Base-by-base conservation (phyloP, 2,888 invertebrate genomes). In the Cryptophagus acutangulus region DNA sequence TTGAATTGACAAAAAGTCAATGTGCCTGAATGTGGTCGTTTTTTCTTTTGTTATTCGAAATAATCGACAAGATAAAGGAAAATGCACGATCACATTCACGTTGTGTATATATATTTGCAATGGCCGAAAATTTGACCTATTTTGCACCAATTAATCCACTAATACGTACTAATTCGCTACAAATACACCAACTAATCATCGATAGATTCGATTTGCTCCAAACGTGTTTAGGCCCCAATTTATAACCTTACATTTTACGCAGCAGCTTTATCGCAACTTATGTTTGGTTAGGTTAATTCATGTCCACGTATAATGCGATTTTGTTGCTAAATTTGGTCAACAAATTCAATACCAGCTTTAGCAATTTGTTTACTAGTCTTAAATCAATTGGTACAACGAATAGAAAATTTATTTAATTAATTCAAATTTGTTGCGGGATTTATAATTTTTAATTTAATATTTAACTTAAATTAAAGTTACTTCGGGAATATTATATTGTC, bases 81-180 rank as follows among this genome's bases (percentile, higher is more conserved):
- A 61, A 64, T 63, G 61, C 59, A 53, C 58, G 51, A 38, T 53
- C 49, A 48, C 43, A 47, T 39, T 64, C 66, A 67, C 66, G 65
- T 66, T 66, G 63, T 67, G 58, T 59, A 56, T 57, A 53, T 58
- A 46, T 29, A 31, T 63, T 62, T 60, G 61, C 62, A 69, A 71
- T 71, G 71, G 71, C 70, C 66, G 71, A 70, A 66, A 49, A 65
- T 69, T 64, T 71, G 71, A 71, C 71, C 71, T 70, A 71, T 64
- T 68, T 69, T 66, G 54, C 57, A 55, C 49, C 54, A 59, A 57
- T 45, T 52, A 52, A 51, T 55, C 51, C 45, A 50, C 52, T 52
- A 41, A 44, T 17, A 12, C 18, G 28, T 24, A n/a, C n/a, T n/a
- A n/a, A n/a, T n/a, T n/a, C n/a, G n/a, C n/a, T n/a, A n/a, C 17